Conservation (phyloP, 2,888 invertebrate genomes). For the Pandemis corylana region DNA sequence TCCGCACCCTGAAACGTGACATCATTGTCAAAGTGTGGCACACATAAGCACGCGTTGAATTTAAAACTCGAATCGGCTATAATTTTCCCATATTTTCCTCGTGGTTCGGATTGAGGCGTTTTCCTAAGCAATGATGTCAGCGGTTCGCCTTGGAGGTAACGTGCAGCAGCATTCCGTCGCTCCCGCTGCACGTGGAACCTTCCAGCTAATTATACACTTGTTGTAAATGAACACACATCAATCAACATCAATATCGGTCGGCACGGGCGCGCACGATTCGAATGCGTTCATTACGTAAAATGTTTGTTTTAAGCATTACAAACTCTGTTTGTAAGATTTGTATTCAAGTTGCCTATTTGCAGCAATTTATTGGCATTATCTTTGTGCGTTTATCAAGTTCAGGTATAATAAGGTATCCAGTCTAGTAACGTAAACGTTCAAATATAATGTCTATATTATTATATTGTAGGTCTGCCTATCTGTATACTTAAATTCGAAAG, state of each 20-base stretch:
- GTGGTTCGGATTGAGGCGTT: slow-evolving; percentile 53
- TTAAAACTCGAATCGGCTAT: slow-evolving; percentile 38
- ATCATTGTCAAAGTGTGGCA: slow-evolving; percentile 29
- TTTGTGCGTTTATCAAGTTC: slow-evolving; percentile 24
- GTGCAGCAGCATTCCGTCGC: slow-evolving; percentile 63
- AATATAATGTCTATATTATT: not conserved
- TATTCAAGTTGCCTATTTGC: slow-evolving; percentile 22
- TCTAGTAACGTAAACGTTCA: not conserved
- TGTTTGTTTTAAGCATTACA: slow-evolving; percentile 27
- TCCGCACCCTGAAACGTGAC: slow-evolving; percentile 35
- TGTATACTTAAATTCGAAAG: not conserved
- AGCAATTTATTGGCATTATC: slow-evolving; percentile 26
- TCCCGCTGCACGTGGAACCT: slow-evolving; percentile 64
- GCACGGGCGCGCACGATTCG: slow-evolving; percentile 43
- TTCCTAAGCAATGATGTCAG: slow-evolving; percentile 66
- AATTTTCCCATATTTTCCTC: slow-evolving; percentile 51
- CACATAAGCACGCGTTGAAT: slow-evolving; percentile 18
- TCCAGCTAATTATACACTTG: slow-evolving; percentile 57
- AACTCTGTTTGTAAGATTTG: slow-evolving; percentile 17
- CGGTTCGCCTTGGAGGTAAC: slow-evolving; percentile 65
- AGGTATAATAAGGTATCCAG: not conserved
- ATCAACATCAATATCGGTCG: slow-evolving; percentile 59
- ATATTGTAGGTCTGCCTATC: not conserved
- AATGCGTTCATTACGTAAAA: slow-evolving; percentile 41
- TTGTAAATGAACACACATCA: slow-evolving; percentile 65